Percentiles rank a stretch among this genome's conserved stretches.
These are phyloP conservation scores for Squalus acanthias DNA, from an alignment of 2,797 vertebrate genomes.

Conservation along the genomic window DNA sequence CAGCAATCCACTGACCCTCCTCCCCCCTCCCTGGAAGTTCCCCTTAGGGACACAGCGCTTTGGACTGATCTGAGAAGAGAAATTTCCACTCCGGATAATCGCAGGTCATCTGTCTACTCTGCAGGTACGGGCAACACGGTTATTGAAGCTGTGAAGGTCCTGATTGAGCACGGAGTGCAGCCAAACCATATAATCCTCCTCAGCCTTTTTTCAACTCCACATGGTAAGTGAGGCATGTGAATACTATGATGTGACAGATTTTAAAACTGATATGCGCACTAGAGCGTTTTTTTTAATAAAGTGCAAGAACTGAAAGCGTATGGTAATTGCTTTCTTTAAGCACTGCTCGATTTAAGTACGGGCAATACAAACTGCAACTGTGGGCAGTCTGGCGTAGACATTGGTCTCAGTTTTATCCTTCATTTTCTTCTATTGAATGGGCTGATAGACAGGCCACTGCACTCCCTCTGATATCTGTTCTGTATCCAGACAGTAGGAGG, in stretches of 20 bases:
- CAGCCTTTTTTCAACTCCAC: conserved; percentile 92
- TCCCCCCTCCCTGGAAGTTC: no score
- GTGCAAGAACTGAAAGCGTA: background rate
- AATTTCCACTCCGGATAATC: background rate
- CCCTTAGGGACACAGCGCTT: background rate
- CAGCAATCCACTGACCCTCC: no score
- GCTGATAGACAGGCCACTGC: background rate
- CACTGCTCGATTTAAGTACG: background rate
- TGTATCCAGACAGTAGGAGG: background rate
- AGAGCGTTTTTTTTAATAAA: background rate
- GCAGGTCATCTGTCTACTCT: background rate
- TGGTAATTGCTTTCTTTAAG: background rate
- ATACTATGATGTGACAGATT: background rate
- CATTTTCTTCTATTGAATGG: background rate
- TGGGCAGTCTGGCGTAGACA: background rate
- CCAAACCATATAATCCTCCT: conserved; percentile 88
- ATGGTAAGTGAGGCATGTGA: conserved; percentile 62
- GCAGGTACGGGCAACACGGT: conserved; percentile 92
- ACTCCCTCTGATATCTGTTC: background rate
- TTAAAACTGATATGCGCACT: background rate
- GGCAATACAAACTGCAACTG: background rate
- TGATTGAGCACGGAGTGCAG: conserved; percentile 85
- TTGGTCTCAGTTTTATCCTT: background rate
- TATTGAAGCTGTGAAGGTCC: conserved; percentile 87
- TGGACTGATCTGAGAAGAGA: background rate